Evolutionary conservation across 1,140 invertebrate genomes (phyloP), one percentile per base, ranked within the genome.

Genomic region (Oedothorax gibbosus): DNA sequence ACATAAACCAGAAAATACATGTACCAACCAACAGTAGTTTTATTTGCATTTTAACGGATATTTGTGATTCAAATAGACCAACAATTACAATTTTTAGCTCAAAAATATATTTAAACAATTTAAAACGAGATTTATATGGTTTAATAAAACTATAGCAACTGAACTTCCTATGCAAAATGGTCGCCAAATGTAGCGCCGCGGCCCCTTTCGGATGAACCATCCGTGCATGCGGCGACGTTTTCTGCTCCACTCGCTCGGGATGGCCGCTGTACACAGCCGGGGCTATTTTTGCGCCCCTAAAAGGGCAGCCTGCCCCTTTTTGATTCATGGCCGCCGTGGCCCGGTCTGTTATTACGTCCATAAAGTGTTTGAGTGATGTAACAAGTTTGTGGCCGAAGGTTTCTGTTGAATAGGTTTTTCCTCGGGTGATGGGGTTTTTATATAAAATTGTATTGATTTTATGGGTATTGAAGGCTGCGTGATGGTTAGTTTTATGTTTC

Each of bases 281-380:
- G 35, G n/a, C 64, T 68, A 56, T 68, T 79, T 79, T 79, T 65
- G 18, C 14, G 75, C 51, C 12, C 20, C 75, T 15, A 53, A 5
- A 68, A 79, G 49, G 77, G 49, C 51, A 53, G 50, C 35, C 35
- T 5, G 50, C 35, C 35, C 35, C 35, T 35, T 35, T 56, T 66
- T 79, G 77, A 79, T 79, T 79, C 65, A 79, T 79, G 21, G 77
- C 57, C 49, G 51, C 65, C 11, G 21, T 21, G 10, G 14, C n/a
- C 6, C 14, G 15, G n/a, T 79, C 49, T 75, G 72, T 60, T 60
- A 53, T 75, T 75, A 75, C 72, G 18, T 49, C 56, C 72, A 60
- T 75, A 68, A 79, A 79, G 21, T 79, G 49, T 79, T 79, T 79
- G 53, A 50, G 77, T 79, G 68, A 79, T 79, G 77, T 68, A 68